A percentile compares a stretch with the other conserved stretches of the same genome.
Conservation (phyloP, 2,113 vertebrate species). For the Opisthocomus hoazin region DNA sequence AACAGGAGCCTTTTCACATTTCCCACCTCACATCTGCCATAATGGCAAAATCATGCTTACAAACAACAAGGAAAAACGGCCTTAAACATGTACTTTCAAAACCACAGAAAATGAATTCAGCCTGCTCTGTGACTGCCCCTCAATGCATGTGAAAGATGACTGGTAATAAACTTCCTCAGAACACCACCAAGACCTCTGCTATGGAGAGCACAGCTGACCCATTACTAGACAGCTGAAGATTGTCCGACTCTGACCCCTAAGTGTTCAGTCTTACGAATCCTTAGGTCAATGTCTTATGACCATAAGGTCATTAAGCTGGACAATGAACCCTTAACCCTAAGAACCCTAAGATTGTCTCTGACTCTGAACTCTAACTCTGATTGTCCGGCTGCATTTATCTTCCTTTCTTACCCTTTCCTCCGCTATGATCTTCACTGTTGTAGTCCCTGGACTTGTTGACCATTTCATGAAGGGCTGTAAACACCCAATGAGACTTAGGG, state of each 20-base stretch:
- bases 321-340: too few species aligned
- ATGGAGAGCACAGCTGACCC: neutral
- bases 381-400: neutral
- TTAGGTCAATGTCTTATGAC: too few species aligned
- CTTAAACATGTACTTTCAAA: neutral
- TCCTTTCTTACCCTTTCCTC: neutral
- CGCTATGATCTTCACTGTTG: neutral
- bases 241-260: too few species aligned
- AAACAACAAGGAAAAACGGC: neutral
- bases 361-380: too few species aligned
- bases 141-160: rapidly evolving
- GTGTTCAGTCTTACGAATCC: too few species aligned
- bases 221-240: neutral
- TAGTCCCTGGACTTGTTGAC: neutral
- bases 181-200: neutral
- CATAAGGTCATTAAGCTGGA: too few species aligned
- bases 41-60: neutral
- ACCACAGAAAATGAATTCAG: neutral
- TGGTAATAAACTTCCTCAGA: neutral
- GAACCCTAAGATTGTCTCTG: too few species aligned
- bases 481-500: neutral
- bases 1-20: conserved; percentile 12
- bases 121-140: neutral
- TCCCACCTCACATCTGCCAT: neutral
- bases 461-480: neutral